Conservation (phyloP, 1,140 invertebrate genomes). For the Ectropis grisescens region DNA sequence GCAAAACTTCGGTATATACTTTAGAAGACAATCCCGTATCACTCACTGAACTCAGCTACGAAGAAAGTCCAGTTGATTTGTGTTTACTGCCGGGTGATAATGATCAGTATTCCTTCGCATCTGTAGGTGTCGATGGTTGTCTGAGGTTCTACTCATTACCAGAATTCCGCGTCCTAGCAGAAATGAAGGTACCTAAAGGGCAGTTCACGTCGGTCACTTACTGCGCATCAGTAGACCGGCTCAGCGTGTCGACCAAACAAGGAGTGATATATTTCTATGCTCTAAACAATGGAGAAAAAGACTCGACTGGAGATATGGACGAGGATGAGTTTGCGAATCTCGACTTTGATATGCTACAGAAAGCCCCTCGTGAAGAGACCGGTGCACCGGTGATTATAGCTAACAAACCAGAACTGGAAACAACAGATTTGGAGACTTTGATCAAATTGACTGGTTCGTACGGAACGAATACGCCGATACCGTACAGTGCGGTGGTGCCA, state of each 20-base stretch:
- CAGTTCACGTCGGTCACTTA: conserved; percentile 82
- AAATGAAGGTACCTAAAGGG: conserved; percentile 75
- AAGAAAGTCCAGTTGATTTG: conserved; percentile 77
- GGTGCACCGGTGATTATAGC: conserved; percentile 48
- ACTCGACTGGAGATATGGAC: conserved; percentile 76
- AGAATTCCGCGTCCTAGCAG: conserved; percentile 74
- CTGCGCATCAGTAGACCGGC: conserved; percentile 84
- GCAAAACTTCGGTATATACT: conserved; percentile 46
- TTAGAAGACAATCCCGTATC: conserved; percentile 73
- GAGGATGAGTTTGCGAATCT: conserved; percentile 71
- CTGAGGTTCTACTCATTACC: conserved; percentile 77
- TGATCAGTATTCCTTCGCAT: conserved; percentile 44
- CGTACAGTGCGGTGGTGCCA: conserved; percentile 90
- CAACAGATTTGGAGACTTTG: conserved; percentile 46
- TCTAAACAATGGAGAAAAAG: conserved; percentile 78
- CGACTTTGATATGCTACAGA: conserved; percentile 51
- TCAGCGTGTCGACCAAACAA: conserved; percentile 84
- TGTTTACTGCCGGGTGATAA: conserved; percentile 74
- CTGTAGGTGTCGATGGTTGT: conserved; percentile 77
- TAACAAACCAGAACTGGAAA: conserved; percentile 50
- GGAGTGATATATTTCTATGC: conserved; percentile 89
- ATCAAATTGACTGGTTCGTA: conserved; percentile 50
- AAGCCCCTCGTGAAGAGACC: conserved; percentile 42
- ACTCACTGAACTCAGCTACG: conserved; percentile 73
- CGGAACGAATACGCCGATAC: conserved; percentile 71